Evolutionary conservation across 2,888 invertebrate genomes (phyloP).

Genomic region (Synanthedon tipuliformis): DNA sequence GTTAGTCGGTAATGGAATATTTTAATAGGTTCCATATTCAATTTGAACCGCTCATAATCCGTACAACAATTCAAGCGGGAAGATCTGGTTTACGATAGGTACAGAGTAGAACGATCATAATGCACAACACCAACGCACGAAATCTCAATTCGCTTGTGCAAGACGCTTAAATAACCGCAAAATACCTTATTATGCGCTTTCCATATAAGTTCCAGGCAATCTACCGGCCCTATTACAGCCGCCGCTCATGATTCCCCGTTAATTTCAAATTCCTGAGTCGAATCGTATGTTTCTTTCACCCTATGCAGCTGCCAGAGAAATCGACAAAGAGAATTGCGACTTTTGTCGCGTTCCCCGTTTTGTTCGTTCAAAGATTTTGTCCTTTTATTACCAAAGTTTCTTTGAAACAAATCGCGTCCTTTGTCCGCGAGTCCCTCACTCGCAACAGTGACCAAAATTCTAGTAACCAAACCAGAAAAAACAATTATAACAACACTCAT

Average conservation of each 20-base stretch:
- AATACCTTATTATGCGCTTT: slow-evolving; percentile 67
- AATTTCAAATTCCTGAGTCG: slow-evolving; percentile 52
- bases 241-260: slow-evolving; percentile 53
- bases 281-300: slow-evolving; percentile 51
- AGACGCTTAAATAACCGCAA: slow-evolving; percentile 66
- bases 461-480: slow-evolving; percentile 39
- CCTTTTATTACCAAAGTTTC: slow-evolving; percentile 50
- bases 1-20: slow-evolving; percentile 18
- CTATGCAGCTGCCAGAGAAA: slow-evolving; percentile 54
- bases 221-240: slow-evolving; percentile 52
- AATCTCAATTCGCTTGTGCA: slow-evolving; percentile 64
- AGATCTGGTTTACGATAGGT: slow-evolving; percentile 50
- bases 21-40: slow-evolving; percentile 46
- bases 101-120: slow-evolving; percentile 36
- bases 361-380: slow-evolving; percentile 39
- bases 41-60: slow-evolving; percentile 35
- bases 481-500: slow-evolving; percentile 39
- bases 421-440: slow-evolving; percentile 40
- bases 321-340: slow-evolving; percentile 57
- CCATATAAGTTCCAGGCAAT: slow-evolving; percentile 64
- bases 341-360: slow-evolving; percentile 59
- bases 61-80: slow-evolving; percentile 49
- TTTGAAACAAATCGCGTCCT: slow-evolving; percentile 49
- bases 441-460: slow-evolving; percentile 17
- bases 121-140: slow-evolving; percentile 52